These are phyloP conservation scores for Notospermus geniculatus DNA, from an alignment of 1,140 invertebrate genomes.

Conservation along the genomic window DNA sequence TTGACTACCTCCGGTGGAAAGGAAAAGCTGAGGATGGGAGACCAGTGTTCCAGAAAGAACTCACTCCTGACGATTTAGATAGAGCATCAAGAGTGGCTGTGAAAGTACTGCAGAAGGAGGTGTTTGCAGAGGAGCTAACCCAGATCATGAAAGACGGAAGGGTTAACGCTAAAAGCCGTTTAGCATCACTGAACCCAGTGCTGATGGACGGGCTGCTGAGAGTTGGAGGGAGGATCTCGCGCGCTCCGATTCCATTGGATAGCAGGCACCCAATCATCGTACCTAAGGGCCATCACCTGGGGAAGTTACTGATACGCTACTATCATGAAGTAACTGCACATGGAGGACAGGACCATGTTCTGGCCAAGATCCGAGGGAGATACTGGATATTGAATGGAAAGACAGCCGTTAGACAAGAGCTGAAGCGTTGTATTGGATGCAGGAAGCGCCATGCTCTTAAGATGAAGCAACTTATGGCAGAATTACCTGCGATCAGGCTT, in stretches of 20 bases:
- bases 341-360: neutral
- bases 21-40: too few relatives aligned
- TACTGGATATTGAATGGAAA: neutral
- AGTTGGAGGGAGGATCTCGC: neutral
- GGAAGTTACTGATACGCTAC: neutral
- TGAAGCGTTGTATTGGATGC: too few relatives aligned
- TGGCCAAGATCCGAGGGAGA: neutral
- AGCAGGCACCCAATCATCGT: conserved; percentile 9
- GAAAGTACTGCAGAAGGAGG: neutral
- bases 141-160: neutral
- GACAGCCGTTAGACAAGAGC: too few relatives aligned
- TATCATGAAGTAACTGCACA: neutral
- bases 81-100: too few relatives aligned
- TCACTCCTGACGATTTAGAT: too few relatives aligned
- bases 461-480: too few relatives aligned
- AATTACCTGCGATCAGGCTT: too few relatives aligned
- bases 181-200: neutral
- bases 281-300: neutral
- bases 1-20: too few relatives aligned
- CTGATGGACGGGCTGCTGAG: neutral
- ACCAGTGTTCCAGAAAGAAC: too few relatives aligned
- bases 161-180: neutral
- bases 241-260: neutral
- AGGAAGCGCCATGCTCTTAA: too few relatives aligned
- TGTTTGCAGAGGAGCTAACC: neutral